These are phyloP conservation scores for Heliconius aoede DNA, from an alignment of 2,888 invertebrate genomes.

Conservation along the genomic window DNA sequence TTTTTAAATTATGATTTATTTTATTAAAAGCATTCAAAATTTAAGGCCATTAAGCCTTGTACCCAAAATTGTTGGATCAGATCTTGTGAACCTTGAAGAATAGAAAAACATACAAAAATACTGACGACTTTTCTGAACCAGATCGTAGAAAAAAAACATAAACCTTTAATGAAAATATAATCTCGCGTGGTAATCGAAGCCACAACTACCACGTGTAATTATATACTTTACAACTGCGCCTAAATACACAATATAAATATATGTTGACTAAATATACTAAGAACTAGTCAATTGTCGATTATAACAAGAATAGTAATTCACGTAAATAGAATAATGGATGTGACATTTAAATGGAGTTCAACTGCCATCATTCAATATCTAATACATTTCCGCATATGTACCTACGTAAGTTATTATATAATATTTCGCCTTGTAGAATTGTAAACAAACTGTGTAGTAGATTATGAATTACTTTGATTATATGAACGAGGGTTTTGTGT, in stretches of 20 bases:
- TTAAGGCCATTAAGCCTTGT: no score
- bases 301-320: not conserved
- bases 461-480: no score
- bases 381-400: slow-evolving; percentile 3
- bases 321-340: slow-evolving; percentile 10
- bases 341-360: slow-evolving; percentile 24
- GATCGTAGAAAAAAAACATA: not conserved
- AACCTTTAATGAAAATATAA: not conserved
- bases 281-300: not conserved
- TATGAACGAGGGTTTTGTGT: no score
- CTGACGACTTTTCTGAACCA: no score
- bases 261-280: not conserved
- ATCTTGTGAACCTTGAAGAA: no score
- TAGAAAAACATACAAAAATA: no score
- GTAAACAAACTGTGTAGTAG: no score
- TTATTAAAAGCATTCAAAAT: not conserved
- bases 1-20: not conserved
- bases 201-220: not conserved
- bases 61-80: no score
- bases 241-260: no score
- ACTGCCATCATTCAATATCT: not conserved
- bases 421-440: no score
- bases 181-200: not conserved
- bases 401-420: no score
- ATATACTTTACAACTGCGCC: not conserved